Base-by-base conservation (phyloP, 2,888 invertebrate species). In the Ectropis crepuscularia region DNA sequence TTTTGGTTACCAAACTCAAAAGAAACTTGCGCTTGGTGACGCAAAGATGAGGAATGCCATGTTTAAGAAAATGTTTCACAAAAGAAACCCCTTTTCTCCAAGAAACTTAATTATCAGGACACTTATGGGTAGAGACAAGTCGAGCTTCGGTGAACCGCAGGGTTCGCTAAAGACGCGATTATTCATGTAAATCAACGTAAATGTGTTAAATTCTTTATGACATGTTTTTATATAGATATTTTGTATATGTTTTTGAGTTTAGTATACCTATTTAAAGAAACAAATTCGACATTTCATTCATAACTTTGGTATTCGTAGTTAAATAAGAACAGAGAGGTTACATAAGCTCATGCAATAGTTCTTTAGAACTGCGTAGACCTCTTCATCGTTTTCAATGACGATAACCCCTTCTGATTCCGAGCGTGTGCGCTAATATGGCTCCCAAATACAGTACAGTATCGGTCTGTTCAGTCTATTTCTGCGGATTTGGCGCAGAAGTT, bases 1-100 rank as follows among this genome's bases (percentile, higher is more conserved):
- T 8, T 87, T 78, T 58, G 77, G 82, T 5, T 74, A 76, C n/a
- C 83, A 83, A 67, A 82, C 85, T 6, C 86, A 85, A 62, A 83
- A 84, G 55, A 74, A 83, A 45, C 76, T 90, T 1, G 81, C 80
- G 1, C 75, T 80, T 46, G 83, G 86, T n/a, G 88, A 91, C 57
- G 72, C 68, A 10, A 90, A 85, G 50, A 72, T 92, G 69, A 81
- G 83, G 51, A 85, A 89, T 55, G 85, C 79, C 2, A 79, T 91
- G 83, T 45, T 92, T 0, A 87, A 86, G 55, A 91, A 89, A 65
- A 57, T 92, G 61, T 89, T 92, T 68, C 65, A 85, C 53, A 91
- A 89, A 72, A 82, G 78, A 46, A 92, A 91, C 74, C 92, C 91
- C 1, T 90, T 92, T 60, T 89, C 90, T 6, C 85, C 89, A 0